A percentile compares a stretch with the other conserved stretches of the same genome.
These are phyloP conservation scores for Ceratina calcarata DNA, from an alignment of 1,140 invertebrate genomes.

Conservation along the genomic window DNA sequence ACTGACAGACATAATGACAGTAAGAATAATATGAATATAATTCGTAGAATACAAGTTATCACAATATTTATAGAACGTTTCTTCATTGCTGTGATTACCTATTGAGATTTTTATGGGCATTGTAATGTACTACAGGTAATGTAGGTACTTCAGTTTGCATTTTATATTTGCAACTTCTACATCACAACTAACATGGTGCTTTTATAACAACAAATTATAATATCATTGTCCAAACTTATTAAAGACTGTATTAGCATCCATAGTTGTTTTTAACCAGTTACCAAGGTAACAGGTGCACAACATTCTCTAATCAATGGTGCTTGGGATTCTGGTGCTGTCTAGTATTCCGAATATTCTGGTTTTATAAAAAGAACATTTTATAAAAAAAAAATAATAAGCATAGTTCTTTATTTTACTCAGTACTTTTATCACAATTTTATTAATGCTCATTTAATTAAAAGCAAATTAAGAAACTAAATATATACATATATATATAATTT, in stretches of 20 bases:
- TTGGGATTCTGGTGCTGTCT: neutral
- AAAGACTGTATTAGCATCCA: conserved; percentile 56
- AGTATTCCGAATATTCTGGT: neutral
- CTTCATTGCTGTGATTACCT: conserved; percentile 69
- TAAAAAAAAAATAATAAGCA: too few species aligned
- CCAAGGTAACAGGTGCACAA: conserved; percentile 56
- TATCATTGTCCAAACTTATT: conserved; percentile 43
- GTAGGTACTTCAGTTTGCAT: conserved; percentile 78
- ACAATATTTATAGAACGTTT: conserved; percentile 38
- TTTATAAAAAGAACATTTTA: neutral
- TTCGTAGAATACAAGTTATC: neutral
- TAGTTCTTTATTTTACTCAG: conserved; percentile 15
- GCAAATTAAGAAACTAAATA: neutral
- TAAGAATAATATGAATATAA: neutral
- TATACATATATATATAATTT: neutral
- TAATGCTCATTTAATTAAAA: too few species aligned
- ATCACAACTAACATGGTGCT: conserved; percentile 36
- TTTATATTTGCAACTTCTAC: conserved; percentile 61
- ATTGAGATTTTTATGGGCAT: conserved; percentile 65
- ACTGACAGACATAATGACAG: neutral
- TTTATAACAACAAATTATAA: conserved; percentile 41
- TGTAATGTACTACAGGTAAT: conserved; percentile 74
- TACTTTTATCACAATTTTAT: neutral
- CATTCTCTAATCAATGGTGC: conserved; percentile 51
- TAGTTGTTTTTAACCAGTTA: conserved; percentile 66